Base-by-base conservation (phyloP, 2,797 vertebrate genomes). In the Carcharodon carcharias region DNA sequence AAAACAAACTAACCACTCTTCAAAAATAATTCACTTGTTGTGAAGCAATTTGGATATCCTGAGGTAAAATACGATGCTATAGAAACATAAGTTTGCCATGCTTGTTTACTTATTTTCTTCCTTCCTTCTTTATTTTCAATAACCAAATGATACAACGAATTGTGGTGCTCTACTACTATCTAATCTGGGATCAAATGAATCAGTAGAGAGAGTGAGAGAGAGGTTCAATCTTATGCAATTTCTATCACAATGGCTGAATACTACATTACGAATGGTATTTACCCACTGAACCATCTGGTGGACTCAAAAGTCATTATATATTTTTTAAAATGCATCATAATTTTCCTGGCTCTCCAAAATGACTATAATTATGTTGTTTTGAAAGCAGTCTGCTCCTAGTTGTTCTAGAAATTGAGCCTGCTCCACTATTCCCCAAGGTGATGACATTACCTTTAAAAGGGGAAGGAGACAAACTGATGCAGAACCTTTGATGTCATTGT, bases 401-500 rank as follows among this genome's bases (percentile, higher is more conserved):
- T 61, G 56, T 61, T 91, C 31, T 1, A 18, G 58, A 61, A 61
- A 91, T 61, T 61, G 14, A 91, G 35, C 28, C 88, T 61, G 56
- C 88, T 54, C 85, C 50, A 88, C 54, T 88, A 88, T 88, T 88
- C 85, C 26, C 87, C 88, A 61, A 18, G 56, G 56, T 91, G 85
- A 21, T 87, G 45, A 87, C 85, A 54, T 87, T 89, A 56, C 28
- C 31, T 35, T 58, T 63, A n/a, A 35, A 92, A 92, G 89, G 63
- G 58, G 58, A 92, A 63, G 35, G 58, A 92, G 58, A 63, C 56
- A 63, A 63, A 35, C 54, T 58, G 28, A 91, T 91, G 3, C 58
- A 91, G 21, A 92, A 31, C 35, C 58, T 92, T 92, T 63, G 35
- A 61, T 92, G 89, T 21, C 89, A 92, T 26, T 92, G 89, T 92